phyloP scores from a whole-genome alignment of 2,797 vertebrate species.

The Tympanoctomys barrerae region DNA sequence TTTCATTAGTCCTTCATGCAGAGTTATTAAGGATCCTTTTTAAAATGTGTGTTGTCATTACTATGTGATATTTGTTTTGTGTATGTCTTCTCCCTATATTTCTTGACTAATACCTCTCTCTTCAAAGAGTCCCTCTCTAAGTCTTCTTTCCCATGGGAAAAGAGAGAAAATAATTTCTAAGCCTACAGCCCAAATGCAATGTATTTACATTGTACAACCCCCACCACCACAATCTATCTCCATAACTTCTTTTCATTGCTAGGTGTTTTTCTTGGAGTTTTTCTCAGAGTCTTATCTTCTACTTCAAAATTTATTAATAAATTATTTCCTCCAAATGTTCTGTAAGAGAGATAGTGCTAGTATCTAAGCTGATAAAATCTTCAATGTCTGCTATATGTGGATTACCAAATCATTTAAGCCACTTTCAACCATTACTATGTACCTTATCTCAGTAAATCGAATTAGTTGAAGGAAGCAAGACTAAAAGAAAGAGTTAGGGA shows the following conservation, averaged over 20 bases:
- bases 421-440: constrained; percentile 29
- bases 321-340: background rate
- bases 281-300: constrained; percentile 12
- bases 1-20: background rate
- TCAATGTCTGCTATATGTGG: background rate
- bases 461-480: constrained; percentile 8
- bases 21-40: background rate
- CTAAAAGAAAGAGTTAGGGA: background rate
- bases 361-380: background rate
- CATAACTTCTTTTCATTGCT: background rate
- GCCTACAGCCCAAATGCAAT: background rate
- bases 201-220: background rate
- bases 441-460: constrained; percentile 38
- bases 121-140: background rate
- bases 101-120: background rate
- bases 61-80: background rate
- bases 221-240: background rate
- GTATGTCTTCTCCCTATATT: background rate
- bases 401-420: constrained; percentile 14
- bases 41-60: background rate
- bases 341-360: background rate
- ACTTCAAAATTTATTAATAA: background rate
- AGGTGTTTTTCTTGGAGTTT: background rate
- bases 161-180: background rate
- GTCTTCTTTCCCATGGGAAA: background rate